Evolutionary conservation across 2,113 vertebrate species (phyloP).

Genomic region (Hypocryptadius cinnamomeus): DNA sequence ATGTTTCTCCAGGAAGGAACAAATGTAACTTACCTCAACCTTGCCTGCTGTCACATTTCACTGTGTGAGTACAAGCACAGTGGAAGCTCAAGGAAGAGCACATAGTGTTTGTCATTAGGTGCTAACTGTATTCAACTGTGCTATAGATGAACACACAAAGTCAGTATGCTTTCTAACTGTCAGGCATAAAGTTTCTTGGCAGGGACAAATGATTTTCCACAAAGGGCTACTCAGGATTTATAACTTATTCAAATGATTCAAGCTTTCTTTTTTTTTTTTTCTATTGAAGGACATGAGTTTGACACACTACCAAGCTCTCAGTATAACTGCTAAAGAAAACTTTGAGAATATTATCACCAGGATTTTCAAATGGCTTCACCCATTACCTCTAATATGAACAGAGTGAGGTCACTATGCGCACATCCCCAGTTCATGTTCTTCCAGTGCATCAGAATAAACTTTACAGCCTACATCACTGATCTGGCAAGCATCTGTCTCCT

Average conservation of each 20-base stretch:
- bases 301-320: not conserved
- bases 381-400: not conserved
- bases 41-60: not conserved
- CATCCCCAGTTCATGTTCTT: not conserved
- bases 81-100: not conserved
- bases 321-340: not conserved
- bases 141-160: not conserved
- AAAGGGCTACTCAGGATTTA: not conserved
- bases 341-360: not conserved
- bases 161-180: not conserved
- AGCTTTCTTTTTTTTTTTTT: not conserved
- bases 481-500: not conserved
- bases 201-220: not conserved
- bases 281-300: not conserved
- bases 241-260: not conserved
- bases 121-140: not conserved
- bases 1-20: not conserved
- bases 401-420: not conserved
- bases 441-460: not conserved
- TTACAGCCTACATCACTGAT: not conserved
- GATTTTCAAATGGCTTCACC: not conserved
- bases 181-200: not conserved
- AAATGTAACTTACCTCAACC: not conserved
- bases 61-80: not conserved
- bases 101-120: not conserved